These are phyloP conservation scores for Rhizomys pruinosus DNA, from an alignment of 2,113 vertebrate species.

Conservation along the genomic window DNA sequence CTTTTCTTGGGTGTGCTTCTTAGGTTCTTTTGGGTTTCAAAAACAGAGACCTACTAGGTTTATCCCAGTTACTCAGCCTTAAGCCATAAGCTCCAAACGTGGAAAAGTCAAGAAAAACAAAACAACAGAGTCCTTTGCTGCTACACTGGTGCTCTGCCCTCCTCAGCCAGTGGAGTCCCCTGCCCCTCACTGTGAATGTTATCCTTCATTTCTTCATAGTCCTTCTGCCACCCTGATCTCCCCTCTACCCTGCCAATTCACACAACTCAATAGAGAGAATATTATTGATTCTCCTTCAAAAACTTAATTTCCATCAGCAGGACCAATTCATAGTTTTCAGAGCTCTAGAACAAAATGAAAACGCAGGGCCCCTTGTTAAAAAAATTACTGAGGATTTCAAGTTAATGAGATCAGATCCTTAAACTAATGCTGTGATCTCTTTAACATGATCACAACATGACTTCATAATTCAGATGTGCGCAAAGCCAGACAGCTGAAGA, in stretches of 20 bases:
- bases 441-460: background rate
- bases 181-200: background rate
- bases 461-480: background rate
- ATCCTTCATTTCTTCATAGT: background rate
- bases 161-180: background rate
- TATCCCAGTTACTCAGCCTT: background rate
- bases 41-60: background rate
- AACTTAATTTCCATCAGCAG: background rate
- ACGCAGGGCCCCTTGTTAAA: background rate
- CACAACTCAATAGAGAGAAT: background rate
- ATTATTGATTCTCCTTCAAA: background rate
- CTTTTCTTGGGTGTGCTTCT: background rate
- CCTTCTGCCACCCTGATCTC: background rate
- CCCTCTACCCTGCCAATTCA: background rate
- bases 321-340: background rate
- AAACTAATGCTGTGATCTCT: background rate
- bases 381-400: slow-evolving; percentile 23
- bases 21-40: slow-evolving; percentile 24
- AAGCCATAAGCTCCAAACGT: background rate
- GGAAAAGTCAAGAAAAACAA: background rate
- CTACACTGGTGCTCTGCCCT: background rate
- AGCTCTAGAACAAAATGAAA: background rate
- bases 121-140: background rate
- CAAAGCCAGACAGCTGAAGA: background rate
- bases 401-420: background rate